phyloP scores from a whole-genome alignment of 2,888 invertebrate genomes.

The Plagodis dolabraria region DNA sequence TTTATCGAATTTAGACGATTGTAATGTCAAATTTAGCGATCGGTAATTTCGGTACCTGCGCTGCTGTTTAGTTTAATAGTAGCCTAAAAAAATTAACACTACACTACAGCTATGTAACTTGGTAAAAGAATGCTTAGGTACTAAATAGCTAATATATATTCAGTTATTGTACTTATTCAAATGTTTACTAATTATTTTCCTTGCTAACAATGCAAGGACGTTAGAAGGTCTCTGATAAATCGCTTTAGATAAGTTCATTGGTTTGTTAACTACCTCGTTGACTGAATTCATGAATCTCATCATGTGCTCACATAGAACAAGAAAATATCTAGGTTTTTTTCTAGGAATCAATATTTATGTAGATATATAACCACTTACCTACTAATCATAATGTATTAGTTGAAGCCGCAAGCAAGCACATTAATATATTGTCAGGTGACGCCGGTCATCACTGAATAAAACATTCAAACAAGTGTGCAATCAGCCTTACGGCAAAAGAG shows the following conservation, averaged over 20 bases:
- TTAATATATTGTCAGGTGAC: neutral
- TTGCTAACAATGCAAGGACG: slow-evolving; percentile 25
- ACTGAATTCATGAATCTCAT: slow-evolving; percentile 3
- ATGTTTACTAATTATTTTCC: slow-evolving; percentile 15
- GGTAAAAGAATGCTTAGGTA: slow-evolving; percentile 1
- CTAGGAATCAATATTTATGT: no score
- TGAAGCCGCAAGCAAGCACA: neutral
- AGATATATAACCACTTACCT: no score
- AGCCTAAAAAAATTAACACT: no score
- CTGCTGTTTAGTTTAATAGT: no score
- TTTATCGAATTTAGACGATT: no score
- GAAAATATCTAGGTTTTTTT: no score
- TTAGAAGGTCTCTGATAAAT: slow-evolving; percentile 18
- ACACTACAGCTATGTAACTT: neutral
- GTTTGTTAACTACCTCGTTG: neutral
- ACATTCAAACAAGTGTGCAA: slow-evolving; percentile 38
- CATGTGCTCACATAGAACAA: neutral
- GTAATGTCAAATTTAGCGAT: no score
- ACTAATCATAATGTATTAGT: no score
- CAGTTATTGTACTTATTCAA: slow-evolving; percentile 5
- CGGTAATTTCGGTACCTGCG: no score
- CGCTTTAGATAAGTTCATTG: slow-evolving; percentile 16
- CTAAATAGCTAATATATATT: slow-evolving; percentile 13
- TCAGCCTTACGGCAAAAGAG: slow-evolving; percentile 51
- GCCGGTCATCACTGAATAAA: slow-evolving; percentile 6